Base-by-base conservation (phyloP, 1,140 invertebrate species). In the Palaemon carinicauda region DNA sequence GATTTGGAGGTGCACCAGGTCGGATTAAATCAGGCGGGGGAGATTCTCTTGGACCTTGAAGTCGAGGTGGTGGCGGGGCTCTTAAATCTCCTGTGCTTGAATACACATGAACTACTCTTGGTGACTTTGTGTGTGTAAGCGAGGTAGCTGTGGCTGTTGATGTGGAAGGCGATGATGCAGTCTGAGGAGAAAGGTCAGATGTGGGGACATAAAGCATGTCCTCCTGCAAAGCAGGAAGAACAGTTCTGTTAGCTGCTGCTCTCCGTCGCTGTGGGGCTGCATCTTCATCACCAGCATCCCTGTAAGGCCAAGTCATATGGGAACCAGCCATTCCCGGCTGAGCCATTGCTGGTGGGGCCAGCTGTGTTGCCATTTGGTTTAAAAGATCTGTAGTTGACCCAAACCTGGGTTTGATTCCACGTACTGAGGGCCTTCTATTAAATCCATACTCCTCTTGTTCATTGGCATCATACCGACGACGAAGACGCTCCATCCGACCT, bases 401-500 rank as follows among this genome's bases (percentile, higher is more conserved):
- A 71, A 96, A 95, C 53, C 95, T 93, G 0, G 94, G 94, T 89
- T 94, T 94, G 53, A 95, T 95, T 0, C 95, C 95, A 0, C 96
- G 93, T 1, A 97, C 96, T 0, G 96, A 96, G 0, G 96, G 96
- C 12, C 96, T 92, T n/a, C 95, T 93, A 90, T 96, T 95, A 91
- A 98, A 97, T 7, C 96, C 96, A 88, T 97, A 97, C 90, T 97
- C 96, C 88, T 97, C 96, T 87, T 96, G 93, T 27, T 90, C 90
- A 24, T 91, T 89, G 90, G 97, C 95, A 24, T 94, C 94, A 84
- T 92, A 93, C 5, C 90, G 88, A 51, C 91, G 89, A 1, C 90
- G 89, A 9, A 93, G 91, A 31, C 96, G 92, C 90, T 97, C 96
- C 0, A 95, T 96, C 33, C 96, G 92, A 15, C 94, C 94, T 0